phyloP scores from a whole-genome alignment of 2,113 vertebrate genomes.

The Elephantulus edwardii region DNA sequence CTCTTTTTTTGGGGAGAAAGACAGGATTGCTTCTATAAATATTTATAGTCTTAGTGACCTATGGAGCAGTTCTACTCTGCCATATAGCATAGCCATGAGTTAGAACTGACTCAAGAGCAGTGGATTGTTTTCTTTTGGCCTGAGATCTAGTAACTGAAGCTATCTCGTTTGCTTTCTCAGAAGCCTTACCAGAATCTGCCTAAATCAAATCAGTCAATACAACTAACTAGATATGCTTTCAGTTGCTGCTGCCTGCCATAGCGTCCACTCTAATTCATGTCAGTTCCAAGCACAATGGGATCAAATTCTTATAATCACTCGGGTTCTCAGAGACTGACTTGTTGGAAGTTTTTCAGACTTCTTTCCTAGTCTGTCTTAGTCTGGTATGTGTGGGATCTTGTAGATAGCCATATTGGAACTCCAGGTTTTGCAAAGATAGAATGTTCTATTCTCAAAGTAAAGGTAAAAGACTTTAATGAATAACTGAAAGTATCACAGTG shows the following conservation, averaged over 20 bases:
- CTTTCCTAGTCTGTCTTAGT: too few relatives aligned
- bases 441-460: background rate
- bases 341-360: background rate
- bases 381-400: too few relatives aligned
- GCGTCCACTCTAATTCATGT: background rate
- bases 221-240: conserved; percentile 13
- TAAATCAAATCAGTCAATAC: conserved; percentile 15
- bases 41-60: too few relatives aligned
- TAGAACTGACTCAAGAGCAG: too few relatives aligned
- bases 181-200: background rate
- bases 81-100: too few relatives aligned
- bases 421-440: background rate
- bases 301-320: background rate
- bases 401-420: background rate
- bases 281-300: background rate
- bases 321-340: background rate
- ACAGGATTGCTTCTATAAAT: too few relatives aligned
- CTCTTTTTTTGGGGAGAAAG: too few relatives aligned
- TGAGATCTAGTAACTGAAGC: background rate
- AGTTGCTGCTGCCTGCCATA: background rate
- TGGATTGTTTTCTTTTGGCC: background rate
- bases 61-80: too few relatives aligned
- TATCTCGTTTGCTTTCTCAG: background rate
- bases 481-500: background rate
- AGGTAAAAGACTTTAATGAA: background rate